Conservation (phyloP, 2,113 vertebrate genomes). For the Petroica traversi region DNA sequence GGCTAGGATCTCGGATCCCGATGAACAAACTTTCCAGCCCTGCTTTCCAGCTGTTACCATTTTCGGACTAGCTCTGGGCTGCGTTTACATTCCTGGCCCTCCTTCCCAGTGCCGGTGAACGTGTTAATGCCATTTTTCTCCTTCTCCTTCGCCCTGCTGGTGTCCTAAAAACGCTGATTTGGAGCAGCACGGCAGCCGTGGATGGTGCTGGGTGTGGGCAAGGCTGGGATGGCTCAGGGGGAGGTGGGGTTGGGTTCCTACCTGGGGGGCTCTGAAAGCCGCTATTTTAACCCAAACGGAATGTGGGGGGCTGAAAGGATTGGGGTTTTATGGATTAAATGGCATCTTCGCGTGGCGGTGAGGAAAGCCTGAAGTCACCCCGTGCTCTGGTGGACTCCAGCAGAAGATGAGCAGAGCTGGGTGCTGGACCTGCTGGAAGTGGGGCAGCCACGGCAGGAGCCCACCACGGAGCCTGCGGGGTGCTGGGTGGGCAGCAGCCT, state of each 20-base stretch:
- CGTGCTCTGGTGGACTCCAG: neutral
- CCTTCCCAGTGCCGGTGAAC: neutral
- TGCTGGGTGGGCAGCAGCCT: neutral
- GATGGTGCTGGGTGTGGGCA: neutral
- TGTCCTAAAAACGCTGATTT: neutral
- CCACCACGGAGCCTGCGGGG: accelerated
- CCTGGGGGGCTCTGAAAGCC: neutral
- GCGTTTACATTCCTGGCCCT: slow-evolving; percentile 62
- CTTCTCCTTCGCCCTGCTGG: neutral
- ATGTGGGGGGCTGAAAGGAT: neutral
- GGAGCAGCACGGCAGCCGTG: neutral
- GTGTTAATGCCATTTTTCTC: neutral
- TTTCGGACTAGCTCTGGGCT: slow-evolving; percentile 36
- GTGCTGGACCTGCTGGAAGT: too few species aligned
- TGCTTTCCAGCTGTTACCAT: slow-evolving; percentile 53
- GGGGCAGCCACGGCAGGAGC: accelerated
- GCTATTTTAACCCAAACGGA: too few species aligned
- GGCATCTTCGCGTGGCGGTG: accelerated
- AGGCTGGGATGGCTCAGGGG: neutral
- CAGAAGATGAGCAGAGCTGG: neutral
- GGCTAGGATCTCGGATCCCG: neutral
- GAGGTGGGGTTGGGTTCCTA: neutral
- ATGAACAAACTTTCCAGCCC: slow-evolving; percentile 15
- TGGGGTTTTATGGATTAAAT: neutral
- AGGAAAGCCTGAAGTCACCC: neutral